phyloP scores from a whole-genome alignment of 2,113 vertebrate species.

The Macquaria australasica region DNA sequence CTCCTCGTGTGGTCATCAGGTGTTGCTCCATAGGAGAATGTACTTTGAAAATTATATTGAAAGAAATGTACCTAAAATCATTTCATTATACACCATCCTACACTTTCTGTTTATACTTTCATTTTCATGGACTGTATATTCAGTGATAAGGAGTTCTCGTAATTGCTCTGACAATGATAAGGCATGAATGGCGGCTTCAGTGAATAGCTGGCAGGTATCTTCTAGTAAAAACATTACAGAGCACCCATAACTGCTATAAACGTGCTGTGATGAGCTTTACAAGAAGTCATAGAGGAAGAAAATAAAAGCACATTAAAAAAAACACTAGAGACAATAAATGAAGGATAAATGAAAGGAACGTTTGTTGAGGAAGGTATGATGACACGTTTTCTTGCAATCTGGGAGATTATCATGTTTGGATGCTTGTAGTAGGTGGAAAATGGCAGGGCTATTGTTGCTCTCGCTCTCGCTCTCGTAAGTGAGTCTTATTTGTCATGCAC shows the following conservation, averaged over 20 bases:
- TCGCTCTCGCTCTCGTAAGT: neutral
- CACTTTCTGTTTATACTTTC: slow-evolving; percentile 14
- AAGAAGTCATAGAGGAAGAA: neutral
- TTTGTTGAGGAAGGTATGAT: neutral
- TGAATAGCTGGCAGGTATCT: neutral
- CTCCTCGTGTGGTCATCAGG: neutral
- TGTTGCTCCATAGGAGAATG: slow-evolving; percentile 22
- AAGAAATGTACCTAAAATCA: neutral
- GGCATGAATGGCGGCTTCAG: neutral
- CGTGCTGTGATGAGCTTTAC: neutral
- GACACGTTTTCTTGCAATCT: neutral
- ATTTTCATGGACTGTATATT: neutral
- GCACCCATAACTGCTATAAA: neutral
- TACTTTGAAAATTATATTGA: neutral
- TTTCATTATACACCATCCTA: neutral
- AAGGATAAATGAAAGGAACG: too few relatives aligned
- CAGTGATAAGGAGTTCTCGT: neutral
- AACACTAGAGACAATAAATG: too few relatives aligned
- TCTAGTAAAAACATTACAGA: neutral
- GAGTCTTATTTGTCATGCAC: neutral
- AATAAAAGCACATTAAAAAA: neutral
- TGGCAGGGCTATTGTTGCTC: neutral
- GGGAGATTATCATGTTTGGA: neutral
- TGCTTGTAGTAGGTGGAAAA: neutral
- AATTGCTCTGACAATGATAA: neutral